These are phyloP conservation scores for Halcyon chelicuti DNA, from an alignment of 2,797 vertebrate genomes.

Conservation along the genomic window DNA sequence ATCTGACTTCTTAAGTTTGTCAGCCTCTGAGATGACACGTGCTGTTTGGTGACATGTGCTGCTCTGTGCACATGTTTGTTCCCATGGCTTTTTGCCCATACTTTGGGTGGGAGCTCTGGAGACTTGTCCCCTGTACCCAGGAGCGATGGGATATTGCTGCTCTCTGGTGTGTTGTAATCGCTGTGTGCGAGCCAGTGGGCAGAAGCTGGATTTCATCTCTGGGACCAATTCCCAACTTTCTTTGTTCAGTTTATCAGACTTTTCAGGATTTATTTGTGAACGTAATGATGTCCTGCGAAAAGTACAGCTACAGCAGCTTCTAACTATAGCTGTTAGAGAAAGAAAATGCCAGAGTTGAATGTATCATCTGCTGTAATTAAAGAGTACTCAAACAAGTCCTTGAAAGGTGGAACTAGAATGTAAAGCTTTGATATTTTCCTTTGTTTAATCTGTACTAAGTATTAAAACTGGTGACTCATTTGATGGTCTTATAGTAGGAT, in stretches of 20 bases:
- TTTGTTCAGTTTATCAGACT: slow-evolving; percentile 4
- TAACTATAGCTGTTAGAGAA: slow-evolving; percentile 43
- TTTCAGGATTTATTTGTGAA: slow-evolving; percentile 52
- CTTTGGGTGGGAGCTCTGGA: not conserved
- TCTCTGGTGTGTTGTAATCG: not conserved
- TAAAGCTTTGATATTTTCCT: slow-evolving; percentile 67
- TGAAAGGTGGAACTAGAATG: slow-evolving; percentile 61
- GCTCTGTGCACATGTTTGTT: not conserved
- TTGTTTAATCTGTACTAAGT: slow-evolving; percentile 70
- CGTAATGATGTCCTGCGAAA: slow-evolving; percentile 34
- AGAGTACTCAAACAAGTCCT: slow-evolving; percentile 65
- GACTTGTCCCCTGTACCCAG: not conserved
- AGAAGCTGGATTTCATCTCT: not conserved
- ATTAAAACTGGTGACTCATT: slow-evolving; percentile 68
- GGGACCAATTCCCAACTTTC: not conserved
- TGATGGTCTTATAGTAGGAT: slow-evolving; percentile 54
- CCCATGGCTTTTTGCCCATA: not conserved
- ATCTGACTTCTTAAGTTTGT: not conserved
- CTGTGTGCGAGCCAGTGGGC: not conserved
- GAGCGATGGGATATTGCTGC: not conserved
- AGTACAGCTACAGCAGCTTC: slow-evolving; percentile 63
- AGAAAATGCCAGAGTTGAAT: slow-evolving; percentile 23
- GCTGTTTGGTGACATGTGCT: not conserved
- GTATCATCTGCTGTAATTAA: slow-evolving; percentile 65
- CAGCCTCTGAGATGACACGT: not conserved